Conservation (phyloP, 1,140 invertebrate genomes). For the Homarus americanus region DNA sequence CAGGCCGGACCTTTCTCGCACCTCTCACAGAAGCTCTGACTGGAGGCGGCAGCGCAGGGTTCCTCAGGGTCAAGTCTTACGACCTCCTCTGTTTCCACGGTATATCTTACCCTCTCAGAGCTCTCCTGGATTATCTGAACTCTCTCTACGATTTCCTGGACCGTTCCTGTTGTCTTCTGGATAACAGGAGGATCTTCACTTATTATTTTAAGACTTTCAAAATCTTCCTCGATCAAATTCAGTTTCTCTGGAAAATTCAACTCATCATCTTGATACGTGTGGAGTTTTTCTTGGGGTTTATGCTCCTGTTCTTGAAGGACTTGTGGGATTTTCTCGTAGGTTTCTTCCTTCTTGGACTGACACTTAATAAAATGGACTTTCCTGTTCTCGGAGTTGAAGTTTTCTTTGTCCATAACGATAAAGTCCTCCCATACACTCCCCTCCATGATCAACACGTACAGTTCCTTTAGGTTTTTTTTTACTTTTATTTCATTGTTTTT, state of each 20-base stretch:
- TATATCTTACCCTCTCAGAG: background rate
- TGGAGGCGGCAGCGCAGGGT: background rate
- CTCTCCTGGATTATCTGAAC: background rate
- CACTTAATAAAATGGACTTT: background rate
- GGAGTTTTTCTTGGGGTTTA: background rate
- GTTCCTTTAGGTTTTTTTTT: too few species aligned
- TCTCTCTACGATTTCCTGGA: background rate
- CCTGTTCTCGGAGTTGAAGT: background rate
- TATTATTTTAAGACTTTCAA: background rate
- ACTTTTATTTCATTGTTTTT: too few species aligned
- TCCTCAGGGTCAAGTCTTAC: background rate
- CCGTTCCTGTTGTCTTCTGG: background rate
- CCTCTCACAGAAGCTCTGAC: slow-evolving; percentile 9
- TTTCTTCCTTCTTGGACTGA: background rate
- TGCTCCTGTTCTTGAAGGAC: background rate
- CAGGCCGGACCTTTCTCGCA: slow-evolving; percentile 31
- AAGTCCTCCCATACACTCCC: background rate
- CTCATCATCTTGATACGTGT: background rate
- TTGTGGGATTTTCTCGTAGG: background rate
- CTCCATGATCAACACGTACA: background rate
- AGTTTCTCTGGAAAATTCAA: background rate
- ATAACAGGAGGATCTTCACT: background rate
- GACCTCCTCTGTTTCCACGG: background rate
- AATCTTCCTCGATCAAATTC: background rate
- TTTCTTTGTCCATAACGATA: background rate